These are phyloP conservation scores for Crotophaga sulcirostris DNA, from an alignment of 2,113 vertebrate species.

Conservation along the genomic window DNA sequence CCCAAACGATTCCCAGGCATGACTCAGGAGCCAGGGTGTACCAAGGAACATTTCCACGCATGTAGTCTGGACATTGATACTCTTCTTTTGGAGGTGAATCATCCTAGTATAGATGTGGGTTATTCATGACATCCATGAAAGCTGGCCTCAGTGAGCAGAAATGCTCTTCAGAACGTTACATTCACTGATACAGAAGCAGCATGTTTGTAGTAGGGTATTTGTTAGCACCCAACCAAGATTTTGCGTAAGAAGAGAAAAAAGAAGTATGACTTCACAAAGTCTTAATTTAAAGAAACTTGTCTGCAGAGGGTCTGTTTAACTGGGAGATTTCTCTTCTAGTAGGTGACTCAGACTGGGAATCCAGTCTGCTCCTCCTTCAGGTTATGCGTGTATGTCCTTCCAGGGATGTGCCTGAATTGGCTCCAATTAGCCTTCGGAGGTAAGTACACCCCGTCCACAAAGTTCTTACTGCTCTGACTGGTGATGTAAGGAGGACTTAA, in stretches of 20 bases:
- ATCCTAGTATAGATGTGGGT: background rate
- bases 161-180: background rate
- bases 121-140: background rate
- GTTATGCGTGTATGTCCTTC: background rate
- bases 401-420: background rate
- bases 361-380: background rate
- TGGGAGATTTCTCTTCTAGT: background rate
- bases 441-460: background rate
- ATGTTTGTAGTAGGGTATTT: background rate
- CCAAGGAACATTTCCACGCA: too few relatives aligned
- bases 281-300: background rate
- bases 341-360: background rate
- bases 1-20: background rate
- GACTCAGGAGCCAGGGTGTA: background rate
- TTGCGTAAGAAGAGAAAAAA: background rate
- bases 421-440: background rate
- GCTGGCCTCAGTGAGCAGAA: background rate
- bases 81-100: background rate
- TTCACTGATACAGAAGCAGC: background rate
- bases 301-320: background rate
- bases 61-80: too few relatives aligned
- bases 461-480: background rate
- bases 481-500: background rate
- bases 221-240: background rate
- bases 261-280: background rate